These are phyloP conservation scores for Macrotrachela quadricornifera DNA, from an alignment of 1,140 invertebrate species.

Conservation along the genomic window DNA sequence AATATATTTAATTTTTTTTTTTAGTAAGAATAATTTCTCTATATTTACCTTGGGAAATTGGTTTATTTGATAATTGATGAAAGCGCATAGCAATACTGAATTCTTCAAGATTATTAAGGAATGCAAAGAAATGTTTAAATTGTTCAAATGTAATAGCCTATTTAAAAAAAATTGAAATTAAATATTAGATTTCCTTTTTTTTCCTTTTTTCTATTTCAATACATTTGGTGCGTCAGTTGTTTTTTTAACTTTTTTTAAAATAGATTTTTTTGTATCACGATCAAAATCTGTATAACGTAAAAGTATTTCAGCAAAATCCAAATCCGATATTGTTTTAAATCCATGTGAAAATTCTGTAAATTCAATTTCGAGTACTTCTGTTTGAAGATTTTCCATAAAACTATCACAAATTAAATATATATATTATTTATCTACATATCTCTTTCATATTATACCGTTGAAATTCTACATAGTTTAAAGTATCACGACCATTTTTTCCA, in stretches of 20 bases:
- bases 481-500: conserved; percentile 64
- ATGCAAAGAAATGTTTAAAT: conserved; percentile 83
- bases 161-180: not conserved
- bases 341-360: conserved; percentile 80
- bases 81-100: conserved; percentile 91
- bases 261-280: conserved; percentile 36
- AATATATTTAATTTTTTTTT: conserved; percentile 31
- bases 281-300: conserved; percentile 67
- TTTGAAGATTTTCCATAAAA: conserved; percentile 90
- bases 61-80: conserved; percentile 83
- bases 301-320: conserved; percentile 85
- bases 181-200: too few species aligned
- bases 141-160: conserved; percentile 73
- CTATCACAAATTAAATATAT: conserved; percentile 18
- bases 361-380: conserved; percentile 85
- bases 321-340: conserved; percentile 64
- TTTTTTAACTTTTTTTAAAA: conserved; percentile 27
- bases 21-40: too few species aligned
- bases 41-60: conserved; percentile 30
- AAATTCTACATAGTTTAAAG: conserved; percentile 45
- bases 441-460: not conserved
- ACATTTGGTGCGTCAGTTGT: conserved; percentile 14
- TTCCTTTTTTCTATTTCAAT: too few species aligned
- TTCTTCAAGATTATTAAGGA: conserved; percentile 86
- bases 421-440: not conserved